Evolutionary conservation across 2,113 vertebrate species (phyloP), one percentile per base, ranked within the genome.

Genomic region (Scatophagus argus): DNA sequence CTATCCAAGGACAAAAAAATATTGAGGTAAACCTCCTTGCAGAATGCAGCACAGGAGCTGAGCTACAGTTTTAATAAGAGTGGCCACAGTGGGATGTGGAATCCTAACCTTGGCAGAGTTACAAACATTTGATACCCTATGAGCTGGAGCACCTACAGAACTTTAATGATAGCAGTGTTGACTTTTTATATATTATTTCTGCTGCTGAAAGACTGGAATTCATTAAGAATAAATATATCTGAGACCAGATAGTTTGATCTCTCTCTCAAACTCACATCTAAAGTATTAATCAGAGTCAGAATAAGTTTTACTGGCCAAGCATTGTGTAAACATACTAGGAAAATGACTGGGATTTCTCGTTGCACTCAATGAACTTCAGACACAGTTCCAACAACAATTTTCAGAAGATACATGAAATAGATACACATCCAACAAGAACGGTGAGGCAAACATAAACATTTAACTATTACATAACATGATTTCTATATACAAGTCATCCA

Each of bases 141-240:
- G 62, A 77, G 25, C 16, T 11, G 44, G 3, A 63, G 47, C 51
- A 65, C 32, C 54, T 32, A 51, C 43, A 67, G 49, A 67, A 31
- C 68, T 64, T 36, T 49, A 25, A 56, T 76, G 52, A 51, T 74
- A 64, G 29, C 39, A 14, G 31, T 23, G 60, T 49, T 67, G 74
- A 77, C 59, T 60, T 70, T n/a, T 65, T 52, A 61, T 32, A 29
- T 65, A 58, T 77, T 71, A 64, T 41, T 56, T 76, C 54, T 76
- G 39, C 43, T 63, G 54, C 44, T 72, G 66, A 46, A 60, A 52
- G 72, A 66, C 72, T 77, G 77, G 41, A 61, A 71, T 69, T 34
- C 31, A 74, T 81, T 73, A 84, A 59, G 41, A 66, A 70, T 59
- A 25, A 47, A 84, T 71, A 73, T 74, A 54, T 79, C 9, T 46